phyloP scores from a whole-genome alignment of 2,888 invertebrate species.

The Pristionchus japonicus region DNA sequence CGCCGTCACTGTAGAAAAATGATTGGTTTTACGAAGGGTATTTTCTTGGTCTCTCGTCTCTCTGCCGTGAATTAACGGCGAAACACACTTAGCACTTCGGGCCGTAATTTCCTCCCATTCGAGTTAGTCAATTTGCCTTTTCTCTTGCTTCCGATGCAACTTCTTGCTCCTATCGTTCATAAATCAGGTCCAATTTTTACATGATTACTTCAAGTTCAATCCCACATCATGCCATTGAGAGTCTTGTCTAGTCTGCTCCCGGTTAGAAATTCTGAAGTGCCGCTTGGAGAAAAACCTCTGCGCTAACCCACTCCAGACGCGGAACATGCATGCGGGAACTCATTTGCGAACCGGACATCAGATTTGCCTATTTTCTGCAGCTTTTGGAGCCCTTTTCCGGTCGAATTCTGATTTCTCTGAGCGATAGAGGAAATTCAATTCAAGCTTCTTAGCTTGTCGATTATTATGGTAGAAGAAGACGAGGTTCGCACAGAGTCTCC shows the following conservation, averaged over 20 bases:
- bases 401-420: background rate
- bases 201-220: background rate
- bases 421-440: background rate
- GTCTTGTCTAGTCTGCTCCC: background rate
- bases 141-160: background rate
- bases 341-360: background rate
- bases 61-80: background rate
- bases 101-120: background rate
- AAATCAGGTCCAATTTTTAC: background rate
- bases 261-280: background rate
- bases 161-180: background rate
- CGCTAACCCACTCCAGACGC: background rate
- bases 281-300: background rate
- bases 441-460: background rate
- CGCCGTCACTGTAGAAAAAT: too few species aligned
- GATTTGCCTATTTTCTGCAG: background rate
- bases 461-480: background rate
- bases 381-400: background rate
- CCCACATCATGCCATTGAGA: background rate
- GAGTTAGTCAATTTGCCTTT: background rate
- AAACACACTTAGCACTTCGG: constrained; percentile 5
- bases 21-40: too few species aligned
- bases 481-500: background rate
- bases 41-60: background rate
- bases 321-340: background rate